Conservation (phyloP, 2,113 vertebrate species). For the Chloroceryle aenea region DNA sequence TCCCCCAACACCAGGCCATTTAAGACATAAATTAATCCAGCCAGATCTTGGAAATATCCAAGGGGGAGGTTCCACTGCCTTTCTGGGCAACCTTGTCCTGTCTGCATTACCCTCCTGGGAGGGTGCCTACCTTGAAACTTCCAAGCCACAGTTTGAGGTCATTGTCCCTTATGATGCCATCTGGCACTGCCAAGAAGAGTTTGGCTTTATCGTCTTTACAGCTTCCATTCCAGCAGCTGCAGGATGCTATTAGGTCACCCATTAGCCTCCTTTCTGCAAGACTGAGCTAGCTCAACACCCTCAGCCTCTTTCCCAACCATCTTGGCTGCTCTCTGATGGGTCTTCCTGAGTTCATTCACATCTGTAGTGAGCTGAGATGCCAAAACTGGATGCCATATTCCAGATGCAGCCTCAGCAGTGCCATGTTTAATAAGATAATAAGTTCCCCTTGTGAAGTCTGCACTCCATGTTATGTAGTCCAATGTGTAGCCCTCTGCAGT, state of each 20-base stretch:
- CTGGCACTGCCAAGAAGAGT: background rate
- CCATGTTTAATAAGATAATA: background rate
- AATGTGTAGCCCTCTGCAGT: background rate
- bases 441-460: background rate
- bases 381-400: background rate
- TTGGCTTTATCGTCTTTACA: background rate
- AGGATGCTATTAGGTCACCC: background rate
- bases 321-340: background rate
- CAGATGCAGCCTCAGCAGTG: background rate
- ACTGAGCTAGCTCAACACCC: background rate
- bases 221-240: background rate
- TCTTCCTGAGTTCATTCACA: background rate
- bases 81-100: background rate
- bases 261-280: background rate
- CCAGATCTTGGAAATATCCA: background rate
- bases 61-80: background rate
- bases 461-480: background rate
- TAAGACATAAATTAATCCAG: accelerated
- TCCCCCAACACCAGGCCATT: background rate
- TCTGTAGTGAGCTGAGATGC: background rate
- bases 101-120: background rate
- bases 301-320: background rate
- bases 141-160: background rate
- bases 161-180: background rate
- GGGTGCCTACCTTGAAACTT: background rate